Evolutionary conservation across 1,140 invertebrate species (phyloP).

Genomic region (Heliconius melpomene): DNA sequence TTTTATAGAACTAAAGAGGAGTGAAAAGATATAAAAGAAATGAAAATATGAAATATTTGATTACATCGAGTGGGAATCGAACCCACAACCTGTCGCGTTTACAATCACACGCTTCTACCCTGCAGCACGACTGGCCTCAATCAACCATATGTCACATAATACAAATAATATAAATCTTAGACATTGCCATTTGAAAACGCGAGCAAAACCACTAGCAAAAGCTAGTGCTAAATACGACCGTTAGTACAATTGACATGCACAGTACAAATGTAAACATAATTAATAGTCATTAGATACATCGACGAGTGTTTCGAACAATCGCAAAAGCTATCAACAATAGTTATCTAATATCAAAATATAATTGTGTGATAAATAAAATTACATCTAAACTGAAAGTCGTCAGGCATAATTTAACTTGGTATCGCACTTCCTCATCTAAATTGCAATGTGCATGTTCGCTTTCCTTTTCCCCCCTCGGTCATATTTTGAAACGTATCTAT

Average conservation of each 20-base stretch:
- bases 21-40: no score
- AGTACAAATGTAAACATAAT: slow-evolving; percentile 30
- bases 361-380: slow-evolving; percentile 44
- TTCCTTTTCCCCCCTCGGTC: slow-evolving; percentile 39
- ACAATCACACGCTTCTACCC: no score
- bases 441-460: slow-evolving; percentile 68
- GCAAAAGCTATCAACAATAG: slow-evolving; percentile 34
- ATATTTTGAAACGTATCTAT: neutral
- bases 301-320: slow-evolving; percentile 30
- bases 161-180: no score
- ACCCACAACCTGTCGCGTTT: no score
- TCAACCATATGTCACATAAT: no score
- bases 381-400: slow-evolving; percentile 48
- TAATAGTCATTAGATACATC: slow-evolving; percentile 18
- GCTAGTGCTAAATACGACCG: neutral
- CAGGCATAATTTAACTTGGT: slow-evolving; percentile 63
- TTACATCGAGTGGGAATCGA: no score
- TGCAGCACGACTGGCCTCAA: no score
- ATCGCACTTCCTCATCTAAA: slow-evolving; percentile 70
- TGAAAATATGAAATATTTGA: no score
- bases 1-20: no score
- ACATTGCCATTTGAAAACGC: no score
- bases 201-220: no score
- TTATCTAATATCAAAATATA: slow-evolving; percentile 39
- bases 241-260: neutral